Base-by-base conservation (phyloP, 64 coral and sea anemone species). In the Trachythela sp. region DNA sequence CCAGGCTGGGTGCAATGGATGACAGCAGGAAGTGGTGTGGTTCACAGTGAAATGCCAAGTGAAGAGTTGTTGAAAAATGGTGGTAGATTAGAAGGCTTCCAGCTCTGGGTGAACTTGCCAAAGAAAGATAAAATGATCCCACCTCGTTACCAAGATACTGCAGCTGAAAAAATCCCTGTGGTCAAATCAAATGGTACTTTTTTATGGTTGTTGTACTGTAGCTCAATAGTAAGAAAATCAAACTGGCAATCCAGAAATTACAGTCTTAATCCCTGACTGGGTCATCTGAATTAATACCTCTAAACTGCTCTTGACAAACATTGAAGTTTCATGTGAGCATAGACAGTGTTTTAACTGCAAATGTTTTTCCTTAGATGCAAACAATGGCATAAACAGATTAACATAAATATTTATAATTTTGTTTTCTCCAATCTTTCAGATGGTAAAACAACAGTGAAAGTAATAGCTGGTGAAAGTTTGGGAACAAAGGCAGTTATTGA, bases 1-100 rank as follows among this genome's bases (percentile, higher is more conserved):
- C 71, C 91, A 77, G 96, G 96, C 2, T 99, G 96, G 96, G 96
- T 99, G 35, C 96, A 99, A 89, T 99, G 96, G 96, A 99, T 99
- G 96, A 99, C 96, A 0, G 96, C 96, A 59, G 96, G 96, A 14
- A 93, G 93, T 8, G 96, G 96, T 15, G 96, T 99, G 37, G 94
- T 99, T 30, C 96, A 99, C 41, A 94, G 93, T 60, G 96, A 99
- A 83, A 99, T 99, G 96, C 96, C 96, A 0, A 86, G 91, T 38
- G 93, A 99, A 85, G 83, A 91, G 41, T 86, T 99, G 84, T 54
- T 93, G 6, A 91, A 93, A 40, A 89, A 89, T 83, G 96, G 96
- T 15, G 96, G 96, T 4, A 87, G 14, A 49, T 86, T 72, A 5
- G 96, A 99, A 84, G 96, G 96, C 7, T 99, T 99, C 84, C 96